Evolutionary conservation across 1,140 invertebrate species (phyloP).

Genomic region (Physella acuta): DNA sequence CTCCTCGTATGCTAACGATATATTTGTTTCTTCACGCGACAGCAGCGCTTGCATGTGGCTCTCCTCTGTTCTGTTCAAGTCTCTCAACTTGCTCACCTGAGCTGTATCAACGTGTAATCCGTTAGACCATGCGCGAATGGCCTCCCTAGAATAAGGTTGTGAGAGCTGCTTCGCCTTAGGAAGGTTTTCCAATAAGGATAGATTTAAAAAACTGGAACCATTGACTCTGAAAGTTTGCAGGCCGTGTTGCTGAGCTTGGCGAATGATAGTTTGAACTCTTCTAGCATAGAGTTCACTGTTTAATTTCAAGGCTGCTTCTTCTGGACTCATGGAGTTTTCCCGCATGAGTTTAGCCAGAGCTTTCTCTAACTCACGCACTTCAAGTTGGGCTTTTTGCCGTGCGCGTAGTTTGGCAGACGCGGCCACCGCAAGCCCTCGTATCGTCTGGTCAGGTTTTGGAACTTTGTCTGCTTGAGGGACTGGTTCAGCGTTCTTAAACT

Average conservation of each 20-base stretch:
- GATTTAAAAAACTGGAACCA: background rate
- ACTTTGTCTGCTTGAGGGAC: background rate
- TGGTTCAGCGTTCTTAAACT: background rate
- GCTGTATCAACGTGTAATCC: background rate
- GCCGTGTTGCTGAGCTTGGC: background rate
- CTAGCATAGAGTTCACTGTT: conserved; percentile 9
- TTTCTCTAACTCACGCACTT: conserved; percentile 2
- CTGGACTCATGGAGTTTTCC: conserved; percentile 3
- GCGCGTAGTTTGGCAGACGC: background rate
- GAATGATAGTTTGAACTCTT: background rate
- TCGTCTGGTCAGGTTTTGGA: background rate
- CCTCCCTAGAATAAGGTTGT: background rate
- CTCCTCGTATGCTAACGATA: background rate
- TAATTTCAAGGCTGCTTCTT: background rate
- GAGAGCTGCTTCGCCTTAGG: too few species aligned
- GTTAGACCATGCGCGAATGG: background rate
- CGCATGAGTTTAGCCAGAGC: conserved; percentile 1
- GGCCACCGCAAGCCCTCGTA: background rate
- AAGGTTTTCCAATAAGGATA: background rate
- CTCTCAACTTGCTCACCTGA: background rate
- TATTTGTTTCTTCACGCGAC: background rate
- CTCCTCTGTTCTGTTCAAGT: background rate
- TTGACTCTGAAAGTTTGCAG: background rate
- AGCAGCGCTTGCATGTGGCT: background rate
- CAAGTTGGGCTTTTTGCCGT: background rate